These are phyloP conservation scores for Rutpela maculata DNA, from an alignment of 2,888 invertebrate genomes.

Conservation along the genomic window DNA sequence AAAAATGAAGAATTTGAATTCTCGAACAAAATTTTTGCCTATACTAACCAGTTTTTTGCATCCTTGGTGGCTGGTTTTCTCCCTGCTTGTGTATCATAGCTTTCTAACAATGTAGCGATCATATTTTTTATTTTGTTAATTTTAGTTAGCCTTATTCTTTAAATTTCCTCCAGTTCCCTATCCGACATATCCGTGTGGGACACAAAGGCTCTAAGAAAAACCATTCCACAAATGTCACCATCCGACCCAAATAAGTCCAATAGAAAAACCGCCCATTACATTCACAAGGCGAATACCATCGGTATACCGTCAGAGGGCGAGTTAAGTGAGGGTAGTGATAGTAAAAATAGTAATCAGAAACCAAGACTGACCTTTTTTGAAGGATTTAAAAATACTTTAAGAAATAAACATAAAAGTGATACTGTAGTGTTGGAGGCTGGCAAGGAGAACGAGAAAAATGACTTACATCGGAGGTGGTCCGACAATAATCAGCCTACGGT, in stretches of 20 bases:
- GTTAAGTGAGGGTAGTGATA: constrained; percentile 67
- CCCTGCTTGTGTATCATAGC: constrained; percentile 3
- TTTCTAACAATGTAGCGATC: not conserved
- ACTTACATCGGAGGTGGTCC: constrained; percentile 73
- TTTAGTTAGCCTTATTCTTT: constrained; percentile 41
- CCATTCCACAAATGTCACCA: constrained; percentile 65
- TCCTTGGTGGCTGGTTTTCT: not conserved
- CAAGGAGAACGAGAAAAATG: constrained; percentile 69
- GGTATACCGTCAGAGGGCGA: constrained; percentile 76
- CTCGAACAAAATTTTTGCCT: not conserved
- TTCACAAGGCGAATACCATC: constrained; percentile 77
- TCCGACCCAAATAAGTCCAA: constrained; percentile 58
- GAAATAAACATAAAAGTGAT: constrained; percentile 74
- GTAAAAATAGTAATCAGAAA: constrained; percentile 74
- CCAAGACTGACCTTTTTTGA: constrained; percentile 75
- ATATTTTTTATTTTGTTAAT: constrained; percentile 14
- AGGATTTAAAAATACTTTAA: constrained; percentile 79
- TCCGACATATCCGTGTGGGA: constrained; percentile 71
- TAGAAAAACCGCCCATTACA: constrained; percentile 65
- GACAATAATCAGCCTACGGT: constrained; percentile 71
- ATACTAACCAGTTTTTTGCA: not conserved
- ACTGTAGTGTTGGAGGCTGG: constrained; percentile 70
- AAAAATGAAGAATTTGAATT: too few relatives aligned
- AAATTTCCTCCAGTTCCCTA: constrained; percentile 63
- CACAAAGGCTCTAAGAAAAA: constrained; percentile 73